Base-by-base conservation (phyloP, 1,140 invertebrate species). In the Battus philenor region DNA sequence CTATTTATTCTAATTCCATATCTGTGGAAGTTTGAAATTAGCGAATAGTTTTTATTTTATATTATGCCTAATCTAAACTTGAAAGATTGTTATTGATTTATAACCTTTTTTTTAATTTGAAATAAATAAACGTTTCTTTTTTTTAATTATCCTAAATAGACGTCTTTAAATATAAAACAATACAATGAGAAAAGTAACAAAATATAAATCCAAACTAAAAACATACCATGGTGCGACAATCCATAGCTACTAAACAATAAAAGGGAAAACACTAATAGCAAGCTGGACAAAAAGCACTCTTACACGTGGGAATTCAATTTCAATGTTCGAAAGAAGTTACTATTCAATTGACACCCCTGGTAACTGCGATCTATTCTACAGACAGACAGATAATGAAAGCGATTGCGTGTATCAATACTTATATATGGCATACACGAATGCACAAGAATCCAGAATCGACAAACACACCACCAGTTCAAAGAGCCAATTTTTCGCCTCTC, bases 171-270 rank as follows among this genome's bases (percentile, higher is more conserved):
- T n/a, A n/a, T n/a, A n/a, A n/a, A 44, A 34, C 27, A 45, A 41
- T 32, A 15, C 6, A 34, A 24, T 44, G 29, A 8, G 38, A 12
- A 44, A 44, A 4, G 36, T 8, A 44, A 45, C 44, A 33, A 34
- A 32, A 39, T 5, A 27, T 22, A 39, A 32, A 41, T 41, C 7
- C 29, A 7, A 9, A 36, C 10, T 16, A 67, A 69, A 64, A 55
- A 77, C 75, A 48, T 62, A 82, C 78, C 73, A 65, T 54, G 16
- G 59, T 58, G 56, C 65, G 65, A 44, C 60, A 78, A 74, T 79
- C 73, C 78, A 82, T 82, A 54, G 53, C 66, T 32, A 32, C 29
- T 44, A 36, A 50, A 70, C 64, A 75, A 78, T 71, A 59, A 60
- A 57, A 56, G 61, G 67, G 56, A 76, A 78, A 75, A 54, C 66